Evolutionary conservation across 2,797 vertebrate species (phyloP).

Genomic region (Anomalospiza imberbis): DNA sequence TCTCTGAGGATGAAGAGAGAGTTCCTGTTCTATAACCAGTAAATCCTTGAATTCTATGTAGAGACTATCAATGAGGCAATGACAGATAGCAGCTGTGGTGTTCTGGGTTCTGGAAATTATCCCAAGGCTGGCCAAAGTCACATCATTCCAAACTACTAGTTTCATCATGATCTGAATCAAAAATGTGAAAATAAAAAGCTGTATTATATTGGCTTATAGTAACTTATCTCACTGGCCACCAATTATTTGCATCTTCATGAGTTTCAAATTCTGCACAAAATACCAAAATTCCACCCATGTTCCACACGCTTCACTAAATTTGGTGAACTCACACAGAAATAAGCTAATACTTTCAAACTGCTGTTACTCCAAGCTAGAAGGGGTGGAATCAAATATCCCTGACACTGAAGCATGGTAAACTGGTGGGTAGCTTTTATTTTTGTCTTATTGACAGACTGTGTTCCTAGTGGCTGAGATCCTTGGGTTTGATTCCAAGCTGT

Average conservation of each 20-base stretch:
- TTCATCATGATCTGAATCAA: not conserved
- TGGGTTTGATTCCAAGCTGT: conserved; percentile 11
- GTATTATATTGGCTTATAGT: not conserved
- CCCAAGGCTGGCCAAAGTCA: not conserved
- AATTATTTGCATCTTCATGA: not conserved
- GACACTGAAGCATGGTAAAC: not conserved
- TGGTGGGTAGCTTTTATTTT: not conserved
- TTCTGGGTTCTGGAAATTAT: not conserved
- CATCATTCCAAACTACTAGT: not conserved
- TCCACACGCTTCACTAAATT: not conserved
- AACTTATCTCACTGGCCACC: not conserved
- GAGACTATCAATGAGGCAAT: not conserved
- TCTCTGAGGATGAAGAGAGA: not conserved
- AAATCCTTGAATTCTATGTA: not conserved
- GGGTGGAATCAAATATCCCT: not conserved
- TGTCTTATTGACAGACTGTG: not conserved
- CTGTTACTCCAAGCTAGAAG: not conserved
- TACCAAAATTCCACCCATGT: not conserved
- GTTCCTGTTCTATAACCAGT: not conserved
- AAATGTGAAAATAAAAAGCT: not conserved
- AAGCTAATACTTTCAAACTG: not conserved
- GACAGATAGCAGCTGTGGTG: not conserved
- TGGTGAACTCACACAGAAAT: not conserved
- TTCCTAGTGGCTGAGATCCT: not conserved
- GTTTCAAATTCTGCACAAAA: not conserved